phyloP scores from a whole-genome alignment of 2,797 vertebrate genomes.

The Scarus forsteni region DNA sequence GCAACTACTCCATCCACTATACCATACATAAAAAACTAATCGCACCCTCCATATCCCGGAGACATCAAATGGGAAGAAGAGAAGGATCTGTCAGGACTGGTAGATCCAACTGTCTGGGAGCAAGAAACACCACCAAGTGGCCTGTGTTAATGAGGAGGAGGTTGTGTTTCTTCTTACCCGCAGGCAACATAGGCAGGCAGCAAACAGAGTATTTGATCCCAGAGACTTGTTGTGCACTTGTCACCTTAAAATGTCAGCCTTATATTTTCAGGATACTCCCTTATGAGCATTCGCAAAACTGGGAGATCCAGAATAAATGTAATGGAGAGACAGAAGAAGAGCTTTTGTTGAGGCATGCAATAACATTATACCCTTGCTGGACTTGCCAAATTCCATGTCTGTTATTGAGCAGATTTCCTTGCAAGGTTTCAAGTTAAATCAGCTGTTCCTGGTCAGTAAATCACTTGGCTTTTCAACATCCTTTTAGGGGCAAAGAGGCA shows the following conservation, averaged over 20 bases:
- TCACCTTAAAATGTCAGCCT: slow-evolving; percentile 67
- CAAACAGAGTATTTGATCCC: slow-evolving; percentile 75
- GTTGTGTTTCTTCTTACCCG: slow-evolving; percentile 65
- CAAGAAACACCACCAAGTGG: slow-evolving; percentile 62
- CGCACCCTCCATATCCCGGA: slow-evolving; percentile 57
- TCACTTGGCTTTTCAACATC: too few species aligned
- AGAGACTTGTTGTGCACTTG: slow-evolving; percentile 68
- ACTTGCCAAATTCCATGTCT: too few species aligned
- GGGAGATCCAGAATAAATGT: slow-evolving; percentile 12
- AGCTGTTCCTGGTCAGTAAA: too few species aligned
- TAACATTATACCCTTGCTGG: background rate
- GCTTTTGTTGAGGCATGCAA: slow-evolving; percentile 38
- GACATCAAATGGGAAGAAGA: slow-evolving; percentile 75
- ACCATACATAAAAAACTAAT: slow-evolving; percentile 55
- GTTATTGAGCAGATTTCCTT: too few species aligned
- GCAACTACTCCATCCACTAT: slow-evolving; percentile 45
- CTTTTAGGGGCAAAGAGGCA: too few species aligned
- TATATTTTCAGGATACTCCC: slow-evolving; percentile 29
- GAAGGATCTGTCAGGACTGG: slow-evolving; percentile 73
- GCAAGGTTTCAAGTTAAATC: too few species aligned
- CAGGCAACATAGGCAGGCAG: slow-evolving; percentile 60
- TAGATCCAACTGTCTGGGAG: slow-evolving; percentile 68
- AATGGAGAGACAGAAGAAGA: background rate
- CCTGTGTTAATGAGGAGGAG: slow-evolving; percentile 78
- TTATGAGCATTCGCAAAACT: slow-evolving; percentile 15